A percentile compares a stretch with the other conserved stretches of the same genome.
Evolutionary conservation across 2,888 invertebrate species (phyloP).

Genomic region (Seira sanloemensis): DNA sequence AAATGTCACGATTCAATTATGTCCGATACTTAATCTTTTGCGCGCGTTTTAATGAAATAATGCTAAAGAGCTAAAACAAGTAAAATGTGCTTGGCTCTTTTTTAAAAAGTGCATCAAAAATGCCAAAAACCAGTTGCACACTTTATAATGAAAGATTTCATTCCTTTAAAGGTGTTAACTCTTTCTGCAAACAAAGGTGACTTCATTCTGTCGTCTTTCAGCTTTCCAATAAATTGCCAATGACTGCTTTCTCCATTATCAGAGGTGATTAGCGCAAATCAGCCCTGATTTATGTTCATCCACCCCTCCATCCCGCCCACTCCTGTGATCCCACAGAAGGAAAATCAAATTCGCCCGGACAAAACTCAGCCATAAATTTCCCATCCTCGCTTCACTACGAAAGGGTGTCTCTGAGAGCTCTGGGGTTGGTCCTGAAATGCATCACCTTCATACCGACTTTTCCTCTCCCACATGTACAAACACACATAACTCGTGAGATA

Average conservation of each 20-base stretch:
- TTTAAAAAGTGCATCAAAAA: no score
- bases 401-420: conserved; percentile 38
- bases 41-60: no score
- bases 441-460: conserved; percentile 32
- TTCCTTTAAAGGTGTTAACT: background rate
- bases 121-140: no score
- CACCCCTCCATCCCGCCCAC: background rate
- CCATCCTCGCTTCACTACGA: conserved; percentile 38
- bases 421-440: conserved; percentile 35
- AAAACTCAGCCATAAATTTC: conserved; percentile 53
- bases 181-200: background rate
- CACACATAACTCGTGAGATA: background rate
- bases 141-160: no score
- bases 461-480: background rate
- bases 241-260: no score
- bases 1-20: no score
- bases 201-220: background rate
- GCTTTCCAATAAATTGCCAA: background rate
- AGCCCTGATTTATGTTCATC: background rate
- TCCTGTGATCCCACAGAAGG: background rate
- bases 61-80: no score
- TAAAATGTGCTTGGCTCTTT: no score
- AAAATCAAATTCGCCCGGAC: conserved; percentile 46
- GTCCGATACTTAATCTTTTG: no score
- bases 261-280: no score